Base-by-base conservation (phyloP, 2,797 vertebrate genomes). In the Hyperoplus immaculatus region DNA sequence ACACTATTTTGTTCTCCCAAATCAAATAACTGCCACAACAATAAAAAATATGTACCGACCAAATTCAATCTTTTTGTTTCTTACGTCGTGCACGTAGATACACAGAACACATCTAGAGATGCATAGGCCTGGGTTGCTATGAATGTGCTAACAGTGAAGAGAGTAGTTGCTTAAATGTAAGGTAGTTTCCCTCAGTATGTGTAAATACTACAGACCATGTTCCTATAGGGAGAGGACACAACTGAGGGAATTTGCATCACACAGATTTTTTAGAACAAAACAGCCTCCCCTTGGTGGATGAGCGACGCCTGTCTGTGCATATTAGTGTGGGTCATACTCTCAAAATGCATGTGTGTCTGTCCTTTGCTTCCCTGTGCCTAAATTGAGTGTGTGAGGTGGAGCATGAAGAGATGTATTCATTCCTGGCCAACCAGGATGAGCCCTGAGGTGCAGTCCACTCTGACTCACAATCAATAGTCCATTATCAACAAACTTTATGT, bases 391-490 rank as follows among this genome's bases (percentile, higher is more conserved):
- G 95, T 93, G 90, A 92, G 69, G 88, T 92, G 92, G 90, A 88
- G 95, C 95, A 92, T 97, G 95, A 98, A 97, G 95, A 75, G 90
- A 93, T 87, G 94, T 95, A 96, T 98, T 99, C 97, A 97, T 95
- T 94, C 94, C 93, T 94, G 93, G 92, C 93, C 92, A 93, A 92
- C 91, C 93, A 94, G 93, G 95, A 95, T 95, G 93, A 93, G 93
- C 95, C 97, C 97, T 94, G 81, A 90, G 93, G 96, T 96, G 93
- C 87, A 89, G 94, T 93, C 94, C 94, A 94, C 95, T 95, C 87
- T 79, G 94, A 93, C 94, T 91, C 95, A 94, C 95, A 93, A 97
- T 98, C 98, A 97, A 97, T 98, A 97, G 96, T 96, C 96, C 96
- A 97, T 98, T 97, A 97, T 97, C 95, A 96, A 94, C 96, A 92